Evolutionary conservation across 2,113 vertebrate species (phyloP).

Genomic region (Buteo buteo): DNA sequence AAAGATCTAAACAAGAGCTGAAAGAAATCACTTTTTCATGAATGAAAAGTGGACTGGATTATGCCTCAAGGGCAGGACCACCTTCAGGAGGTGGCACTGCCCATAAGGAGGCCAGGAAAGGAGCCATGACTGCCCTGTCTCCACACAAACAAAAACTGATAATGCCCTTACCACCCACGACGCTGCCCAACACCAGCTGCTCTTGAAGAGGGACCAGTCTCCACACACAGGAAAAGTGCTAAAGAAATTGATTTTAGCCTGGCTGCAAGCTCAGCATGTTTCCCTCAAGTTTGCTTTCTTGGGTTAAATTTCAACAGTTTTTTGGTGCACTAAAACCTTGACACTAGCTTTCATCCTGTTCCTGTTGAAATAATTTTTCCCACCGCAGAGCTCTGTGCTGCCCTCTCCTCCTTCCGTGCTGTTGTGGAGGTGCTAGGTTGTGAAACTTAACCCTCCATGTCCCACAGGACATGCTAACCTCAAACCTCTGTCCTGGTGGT

Average conservation of each 20-base stretch:
- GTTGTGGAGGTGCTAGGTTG: neutral
- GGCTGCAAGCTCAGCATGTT: neutral
- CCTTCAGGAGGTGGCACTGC: neutral
- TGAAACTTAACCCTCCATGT: neutral
- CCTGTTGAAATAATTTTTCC: neutral
- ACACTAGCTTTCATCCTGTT: neutral
- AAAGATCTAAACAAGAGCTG: neutral
- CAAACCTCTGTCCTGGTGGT: neutral
- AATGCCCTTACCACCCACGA: neutral
- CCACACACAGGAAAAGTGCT: neutral
- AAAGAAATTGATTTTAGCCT: neutral
- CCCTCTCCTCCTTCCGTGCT: neutral
- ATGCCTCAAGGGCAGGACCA: neutral
- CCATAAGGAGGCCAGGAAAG: neutral
- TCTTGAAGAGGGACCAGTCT: neutral
- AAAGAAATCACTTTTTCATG: neutral
- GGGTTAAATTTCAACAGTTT: neutral
- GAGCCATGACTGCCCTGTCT: neutral
- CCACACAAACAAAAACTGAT: neutral
- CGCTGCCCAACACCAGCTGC: fast-evolving
- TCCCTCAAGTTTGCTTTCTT: neutral
- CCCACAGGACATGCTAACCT: neutral
- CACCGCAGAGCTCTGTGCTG: neutral
- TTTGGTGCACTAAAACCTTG: neutral
- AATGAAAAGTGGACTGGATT: neutral